A percentile compares a stretch with the other conserved stretches of the same genome.
phyloP scores from a whole-genome alignment of 2,797 vertebrate genomes.

The Australoheros facetus region DNA sequence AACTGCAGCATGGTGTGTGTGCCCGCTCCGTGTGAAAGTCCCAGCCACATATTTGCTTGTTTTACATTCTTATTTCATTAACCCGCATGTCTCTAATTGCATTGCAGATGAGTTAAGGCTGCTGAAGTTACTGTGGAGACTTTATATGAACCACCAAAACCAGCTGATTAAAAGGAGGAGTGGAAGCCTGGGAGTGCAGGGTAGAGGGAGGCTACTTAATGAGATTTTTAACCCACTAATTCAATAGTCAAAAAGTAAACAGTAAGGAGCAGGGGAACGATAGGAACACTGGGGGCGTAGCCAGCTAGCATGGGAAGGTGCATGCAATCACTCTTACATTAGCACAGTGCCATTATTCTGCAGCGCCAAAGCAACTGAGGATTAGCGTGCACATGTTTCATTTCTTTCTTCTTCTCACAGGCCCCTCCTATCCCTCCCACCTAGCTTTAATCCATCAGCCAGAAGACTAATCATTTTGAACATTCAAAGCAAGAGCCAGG shows the following conservation, averaged over 20 bases:
- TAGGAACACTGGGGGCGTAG: conserved; percentile 50
- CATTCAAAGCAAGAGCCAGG: conserved; percentile 71
- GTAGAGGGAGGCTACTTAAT: conserved; percentile 67
- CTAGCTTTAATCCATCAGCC: conserved; percentile 79
- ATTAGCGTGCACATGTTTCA: conserved; percentile 64
- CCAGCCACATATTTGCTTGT: conserved; percentile 42
- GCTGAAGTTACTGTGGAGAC: conserved; percentile 60
- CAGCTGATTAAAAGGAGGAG: conserved; percentile 73
- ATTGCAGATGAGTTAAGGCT: conserved; percentile 71
- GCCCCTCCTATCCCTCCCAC: conserved; percentile 63
- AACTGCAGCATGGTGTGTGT: conserved; percentile 28
- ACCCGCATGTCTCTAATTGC: conserved; percentile 78
- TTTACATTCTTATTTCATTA: conserved; percentile 78
- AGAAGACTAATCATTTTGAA: conserved; percentile 78
- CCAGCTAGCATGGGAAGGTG: conserved; percentile 45
- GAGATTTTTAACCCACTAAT: conserved; percentile 79
- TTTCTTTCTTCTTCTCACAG: conserved; percentile 51
- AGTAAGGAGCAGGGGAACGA: conserved; percentile 52
- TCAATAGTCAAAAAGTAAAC: conserved; percentile 79
- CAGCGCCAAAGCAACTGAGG: conserved; percentile 56
- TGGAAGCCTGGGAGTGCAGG: conserved; percentile 52
- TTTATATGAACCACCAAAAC: conserved; percentile 68
- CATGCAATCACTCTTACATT: conserved; percentile 72
- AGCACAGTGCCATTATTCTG: conserved; percentile 57
- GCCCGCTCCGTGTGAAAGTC: neutral